Conservation (phyloP, 2,113 vertebrate species). For the Hypanus sabinus region DNA sequence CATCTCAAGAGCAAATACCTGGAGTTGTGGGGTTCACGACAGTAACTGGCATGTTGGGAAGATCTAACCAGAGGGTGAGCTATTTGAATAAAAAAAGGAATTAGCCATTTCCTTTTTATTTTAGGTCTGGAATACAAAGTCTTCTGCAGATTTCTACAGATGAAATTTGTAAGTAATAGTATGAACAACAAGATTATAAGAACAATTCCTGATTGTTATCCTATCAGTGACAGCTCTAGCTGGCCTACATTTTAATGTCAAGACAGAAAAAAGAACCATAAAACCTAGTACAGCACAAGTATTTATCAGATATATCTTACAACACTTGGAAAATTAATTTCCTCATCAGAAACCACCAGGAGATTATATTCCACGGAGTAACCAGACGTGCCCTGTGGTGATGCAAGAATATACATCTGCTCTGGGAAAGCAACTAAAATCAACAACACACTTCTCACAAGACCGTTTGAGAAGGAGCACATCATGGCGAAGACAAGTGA, state of each 20-base stretch:
- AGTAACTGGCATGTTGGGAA: too few relatives aligned
- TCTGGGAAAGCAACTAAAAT: not conserved
- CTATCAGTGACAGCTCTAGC: not conserved
- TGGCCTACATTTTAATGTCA: not conserved
- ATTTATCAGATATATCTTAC: not conserved
- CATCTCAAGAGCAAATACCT: too few relatives aligned
- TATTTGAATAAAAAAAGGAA: not conserved
- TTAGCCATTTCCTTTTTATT: not conserved
- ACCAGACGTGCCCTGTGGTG: not conserved
- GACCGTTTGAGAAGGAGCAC: not conserved
- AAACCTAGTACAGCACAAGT: not conserved
- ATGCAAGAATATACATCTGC: not conserved
- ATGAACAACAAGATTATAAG: not conserved
- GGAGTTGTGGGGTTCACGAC: too few relatives aligned
- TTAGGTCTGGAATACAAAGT: not conserved
- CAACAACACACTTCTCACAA: not conserved
- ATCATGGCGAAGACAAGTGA: not conserved
- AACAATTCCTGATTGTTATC: slow-evolving; percentile 9
- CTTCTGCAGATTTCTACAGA: not conserved
- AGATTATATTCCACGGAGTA: not conserved
- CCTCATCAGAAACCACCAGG: not conserved
- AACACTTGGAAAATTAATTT: not conserved
- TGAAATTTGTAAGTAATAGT: not conserved
- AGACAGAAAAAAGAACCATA: not conserved
- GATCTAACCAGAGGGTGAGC: not conserved